A percentile compares a stretch with the other conserved stretches of the same genome.
Conservation (phyloP, 2,113 vertebrate species). For the Arizona elegans region DNA sequence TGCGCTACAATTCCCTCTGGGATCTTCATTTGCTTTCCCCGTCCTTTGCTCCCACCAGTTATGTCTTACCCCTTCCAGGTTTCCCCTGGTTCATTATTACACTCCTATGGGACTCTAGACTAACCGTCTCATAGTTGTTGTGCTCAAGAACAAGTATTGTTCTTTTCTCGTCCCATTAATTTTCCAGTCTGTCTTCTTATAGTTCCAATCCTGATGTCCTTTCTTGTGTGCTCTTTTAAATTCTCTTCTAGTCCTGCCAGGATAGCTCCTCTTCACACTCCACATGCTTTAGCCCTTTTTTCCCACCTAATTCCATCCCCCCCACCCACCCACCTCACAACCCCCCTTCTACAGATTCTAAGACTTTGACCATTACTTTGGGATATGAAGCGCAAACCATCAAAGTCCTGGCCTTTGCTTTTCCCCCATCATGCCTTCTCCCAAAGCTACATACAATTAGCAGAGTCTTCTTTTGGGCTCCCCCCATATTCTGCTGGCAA, state of each 20-base stretch:
- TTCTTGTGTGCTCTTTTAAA: background rate
- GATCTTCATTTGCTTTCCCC: background rate
- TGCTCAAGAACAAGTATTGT: background rate
- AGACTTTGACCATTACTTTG: background rate
- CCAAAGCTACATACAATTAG: background rate
- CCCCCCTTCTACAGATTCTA: background rate
- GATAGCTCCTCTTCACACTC: background rate
- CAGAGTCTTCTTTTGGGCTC: background rate
- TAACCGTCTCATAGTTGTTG: background rate
- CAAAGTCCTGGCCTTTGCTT: background rate
- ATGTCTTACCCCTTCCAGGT: background rate
- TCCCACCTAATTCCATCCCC: background rate
- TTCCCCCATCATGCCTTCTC: no score
- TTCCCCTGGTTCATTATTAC: background rate
- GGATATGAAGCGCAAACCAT: background rate
- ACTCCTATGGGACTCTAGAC: background rate
- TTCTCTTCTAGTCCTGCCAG: background rate
- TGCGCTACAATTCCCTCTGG: background rate
- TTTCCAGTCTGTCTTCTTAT: background rate
- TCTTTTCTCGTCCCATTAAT: background rate
- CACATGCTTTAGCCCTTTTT: background rate
- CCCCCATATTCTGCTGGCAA: background rate
- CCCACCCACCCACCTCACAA: background rate
- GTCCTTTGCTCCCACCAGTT: background rate
- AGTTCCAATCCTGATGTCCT: background rate